Evolutionary conservation across 2,797 vertebrate genomes (phyloP), one percentile per base, ranked within the genome.

Genomic region (Psittacula derbiana): DNA sequence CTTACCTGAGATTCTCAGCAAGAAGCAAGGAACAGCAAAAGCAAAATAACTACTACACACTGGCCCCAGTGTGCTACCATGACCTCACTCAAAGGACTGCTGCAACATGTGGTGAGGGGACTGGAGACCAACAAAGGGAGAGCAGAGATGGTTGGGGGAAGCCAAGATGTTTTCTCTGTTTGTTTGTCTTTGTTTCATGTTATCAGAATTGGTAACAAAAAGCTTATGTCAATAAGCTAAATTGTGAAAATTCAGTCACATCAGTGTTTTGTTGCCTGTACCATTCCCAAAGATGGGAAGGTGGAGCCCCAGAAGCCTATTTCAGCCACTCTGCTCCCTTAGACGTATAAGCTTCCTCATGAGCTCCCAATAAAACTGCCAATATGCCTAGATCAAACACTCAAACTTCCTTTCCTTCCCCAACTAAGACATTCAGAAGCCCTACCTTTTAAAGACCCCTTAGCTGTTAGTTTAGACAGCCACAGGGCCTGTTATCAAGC

Each of bases 1-100:
- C 23, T 28, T 0, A 2, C 7, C 2, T 0, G 0, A 60, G 5
- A 6, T 3, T 3, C 19, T 38, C 18, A 57, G 8, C 19, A 53
- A 38, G 46, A 49, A 69, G 55, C 19, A 31, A 62, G 25, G 28
- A 69, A 47, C 21, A 72, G 12, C 24, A 50, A 33, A 74, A 55
- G 41, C n/a, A 6, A 52, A 83, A 27, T 9, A 78, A 53, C 4
- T 4, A 9, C 16, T 15, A 36, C 57, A 46, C 13, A n/a, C n/a
- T 33, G 6, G n/a, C 55, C 14, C 6, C n/a, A 57, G n/a, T 57
- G n/a, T 23, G 21, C 55, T 57, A 2, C 49, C 61, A 25, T 3
- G 1, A 0, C 31, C 36, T 61, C 80, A 46, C 4, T 30, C 25
- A 14, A 23, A 6, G 40, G n/a, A 49, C 15, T 6, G 15, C 7